Evolutionary conservation across 1,140 invertebrate species (phyloP), one percentile per base, ranked within the genome.

Genomic region (Spodoptera frugiperda): DNA sequence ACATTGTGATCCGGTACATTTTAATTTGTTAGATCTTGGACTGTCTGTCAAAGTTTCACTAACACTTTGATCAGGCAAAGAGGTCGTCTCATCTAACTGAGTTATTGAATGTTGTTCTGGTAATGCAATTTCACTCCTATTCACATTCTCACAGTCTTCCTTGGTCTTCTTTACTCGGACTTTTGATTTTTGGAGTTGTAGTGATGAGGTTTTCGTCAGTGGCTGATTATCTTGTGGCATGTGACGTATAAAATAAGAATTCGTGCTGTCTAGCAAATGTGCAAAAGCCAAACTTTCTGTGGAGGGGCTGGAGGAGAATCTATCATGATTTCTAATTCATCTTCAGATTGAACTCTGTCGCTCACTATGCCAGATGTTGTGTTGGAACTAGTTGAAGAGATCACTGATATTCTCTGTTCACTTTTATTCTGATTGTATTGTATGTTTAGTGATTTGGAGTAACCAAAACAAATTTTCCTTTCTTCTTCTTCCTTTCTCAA

Each of bases 311-410:
- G 96, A 15, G 96, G 96, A 53, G 96, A 96, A 76, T 97, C 97
- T 51, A 97, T 97, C 95, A 97, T 97, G 51, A 97, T 97, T 93
- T 98, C 97, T 75, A 97, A 95, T 91, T 98, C 98, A 90, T 99
- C 98, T 92, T 99, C 97, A 67, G 98, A 98, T 90, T 98, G 98
- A 59, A 99, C 97, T 78, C 98, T 96, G 91, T 99, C 98, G 89
- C 98, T 99, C 10, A 98, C 98, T 77, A 99, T 99, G 57, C 98
- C 98, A 6, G 98, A 98, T 3, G 98, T 99, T 48, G 98, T 99
- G 86, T 98, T 99, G 3, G 98, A 99, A 77, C 98, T 98, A 46
- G 97, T 98, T 6, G 91, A 90, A n/a, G 98, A 98, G 86, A 99
- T 98, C 12, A 99, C 97, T 17, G 98, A 99, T 86, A 98, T 97